Evolutionary conservation across 2,113 vertebrate genomes (phyloP), one percentile per base, ranked within the genome.

Genomic region (Oceanites oceanicus): DNA sequence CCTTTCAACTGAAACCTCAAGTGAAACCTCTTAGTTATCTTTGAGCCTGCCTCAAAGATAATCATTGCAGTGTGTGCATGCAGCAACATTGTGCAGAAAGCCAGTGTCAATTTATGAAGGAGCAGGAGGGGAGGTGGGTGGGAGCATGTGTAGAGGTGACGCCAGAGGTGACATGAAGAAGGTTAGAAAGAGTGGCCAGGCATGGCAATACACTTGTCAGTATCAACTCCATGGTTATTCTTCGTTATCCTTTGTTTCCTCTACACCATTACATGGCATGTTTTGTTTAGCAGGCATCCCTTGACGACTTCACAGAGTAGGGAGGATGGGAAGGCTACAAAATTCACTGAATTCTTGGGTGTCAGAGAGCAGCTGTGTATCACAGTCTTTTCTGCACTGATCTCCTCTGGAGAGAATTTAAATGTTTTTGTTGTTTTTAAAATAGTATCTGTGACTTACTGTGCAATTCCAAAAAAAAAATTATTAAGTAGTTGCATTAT

Each of bases 181-280:
- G 6, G 18, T 30, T 14, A 45, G 68, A 17, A 47, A 19, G 38
- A 53, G 44, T 18, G 30, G 32, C 56, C 71, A n/a, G 19, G 19
- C 22, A 16, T 26, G 22, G 19, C 1, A 15, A 49, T 77, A 13
- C 1, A 9, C 16, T 9, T 2, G 1, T 7, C 29, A 9, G 12
- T 20, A 18, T 65, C 16, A 27, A 13, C 38, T 63, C 32, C 4
- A 3, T 10, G 14, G 25, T 56, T 75, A 16, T 44, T 74, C 61
- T 68, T 80, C 29, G 7, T 30, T n/a, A 20, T n/a, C 16, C 23
- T n/a, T 68, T 56, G 9, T 62, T 62, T 56, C 42, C 34, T 45
- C 17, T 40, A 29, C 36, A 58, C 23, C 8, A 2, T 56, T 42
- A 29, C 30, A 34, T 0, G 2, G 13, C 1, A 1, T 23, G 52